Evolutionary conservation across 2,797 vertebrate genomes (phyloP).

Genomic region (Erithacus rubecula): DNA sequence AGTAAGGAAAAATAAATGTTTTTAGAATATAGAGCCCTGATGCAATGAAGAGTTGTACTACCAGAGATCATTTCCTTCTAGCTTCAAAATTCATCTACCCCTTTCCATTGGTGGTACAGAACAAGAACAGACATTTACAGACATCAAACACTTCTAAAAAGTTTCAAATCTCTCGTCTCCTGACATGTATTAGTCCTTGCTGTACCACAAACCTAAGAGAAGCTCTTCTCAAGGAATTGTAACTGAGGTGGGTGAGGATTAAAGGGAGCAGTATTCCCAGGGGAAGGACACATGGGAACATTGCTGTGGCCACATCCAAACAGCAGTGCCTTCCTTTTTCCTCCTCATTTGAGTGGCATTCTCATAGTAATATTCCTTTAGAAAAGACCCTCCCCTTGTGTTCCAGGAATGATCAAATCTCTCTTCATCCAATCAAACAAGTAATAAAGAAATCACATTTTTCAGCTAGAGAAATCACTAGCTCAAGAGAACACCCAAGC

Average conservation of each 20-base stretch:
- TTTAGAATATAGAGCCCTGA: background rate
- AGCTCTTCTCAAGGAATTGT: background rate
- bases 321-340: background rate
- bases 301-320: background rate
- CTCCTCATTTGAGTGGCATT: background rate
- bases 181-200: accelerated
- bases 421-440: background rate
- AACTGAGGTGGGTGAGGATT: background rate
- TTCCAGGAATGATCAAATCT: background rate
- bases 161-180: background rate
- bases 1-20: background rate
- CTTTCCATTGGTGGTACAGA: background rate
- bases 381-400: background rate
- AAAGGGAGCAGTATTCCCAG: background rate
- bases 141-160: background rate
- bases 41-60: background rate
- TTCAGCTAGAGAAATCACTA: background rate
- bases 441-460: background rate
- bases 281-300: accelerated
- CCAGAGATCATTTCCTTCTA: background rate
- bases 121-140: background rate
- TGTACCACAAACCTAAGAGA: background rate
- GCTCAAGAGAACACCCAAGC: background rate
- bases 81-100: background rate
- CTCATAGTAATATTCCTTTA: background rate